phyloP scores from a whole-genome alignment of 1,140 invertebrate species.

The Calliopsis andreniformis region DNA sequence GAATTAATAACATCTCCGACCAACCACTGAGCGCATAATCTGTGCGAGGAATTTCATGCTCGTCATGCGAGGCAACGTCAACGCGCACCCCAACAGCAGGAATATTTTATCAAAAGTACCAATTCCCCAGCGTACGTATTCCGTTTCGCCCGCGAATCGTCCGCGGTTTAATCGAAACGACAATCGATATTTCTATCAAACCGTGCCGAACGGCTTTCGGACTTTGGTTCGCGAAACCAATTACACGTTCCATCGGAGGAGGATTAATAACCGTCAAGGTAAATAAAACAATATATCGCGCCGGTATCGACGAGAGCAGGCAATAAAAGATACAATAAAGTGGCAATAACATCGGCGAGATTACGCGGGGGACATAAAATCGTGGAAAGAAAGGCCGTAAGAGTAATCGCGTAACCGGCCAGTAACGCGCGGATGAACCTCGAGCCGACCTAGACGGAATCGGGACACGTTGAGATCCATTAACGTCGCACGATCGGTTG shows the following conservation, averaged over 20 bases:
- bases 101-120: not conserved
- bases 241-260: conserved; percentile 20
- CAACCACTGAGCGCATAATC: too few relatives aligned
- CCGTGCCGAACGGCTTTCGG: not conserved
- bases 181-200: not conserved
- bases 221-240: conserved; percentile 2
- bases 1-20: too few relatives aligned
- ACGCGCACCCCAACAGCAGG: too few relatives aligned
- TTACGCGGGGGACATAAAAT: conserved; percentile 23
- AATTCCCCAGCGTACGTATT: not conserved
- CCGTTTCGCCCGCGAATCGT: too few relatives aligned
- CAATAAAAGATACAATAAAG: conserved; percentile 38
- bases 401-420: not conserved
- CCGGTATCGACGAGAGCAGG: conserved; percentile 12
- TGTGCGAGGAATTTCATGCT: not conserved
- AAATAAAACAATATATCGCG: conserved; percentile 36
- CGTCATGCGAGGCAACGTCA: not conserved
- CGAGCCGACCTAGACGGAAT: not conserved
- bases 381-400: not conserved
- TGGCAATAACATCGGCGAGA: conserved; percentile 14
- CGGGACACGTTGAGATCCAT: not conserved
- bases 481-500: not conserved
- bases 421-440: not conserved
- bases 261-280: conserved; percentile 37
- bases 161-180: not conserved